These are phyloP conservation scores for Amphipoea lucens DNA, from an alignment of 2,888 invertebrate species.

Conservation along the genomic window DNA sequence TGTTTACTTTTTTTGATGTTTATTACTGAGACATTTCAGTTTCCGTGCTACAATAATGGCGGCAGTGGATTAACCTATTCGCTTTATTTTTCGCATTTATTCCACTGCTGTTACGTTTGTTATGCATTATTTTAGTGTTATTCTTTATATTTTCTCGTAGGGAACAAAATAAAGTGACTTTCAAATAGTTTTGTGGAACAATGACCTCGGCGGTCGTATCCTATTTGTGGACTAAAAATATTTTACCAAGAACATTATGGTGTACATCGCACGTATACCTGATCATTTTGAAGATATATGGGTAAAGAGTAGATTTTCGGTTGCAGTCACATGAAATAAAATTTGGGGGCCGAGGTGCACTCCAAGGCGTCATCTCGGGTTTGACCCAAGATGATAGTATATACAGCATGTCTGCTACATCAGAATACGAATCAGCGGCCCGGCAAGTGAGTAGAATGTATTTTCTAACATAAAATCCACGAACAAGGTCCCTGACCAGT, in stretches of 20 bases:
- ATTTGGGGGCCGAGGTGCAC: slow-evolving; percentile 86
- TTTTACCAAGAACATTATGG: slow-evolving; percentile 85
- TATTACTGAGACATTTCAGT: slow-evolving; percentile 87
- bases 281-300: slow-evolving; percentile 81
- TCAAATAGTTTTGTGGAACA: slow-evolving; percentile 84
- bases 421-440: slow-evolving; percentile 89
- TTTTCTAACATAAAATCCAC: slow-evolving; percentile 52
- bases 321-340: slow-evolving; percentile 89
- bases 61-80: slow-evolving; percentile 90
- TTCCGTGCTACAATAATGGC: slow-evolving; percentile 90
- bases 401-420: slow-evolving; percentile 89
- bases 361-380: slow-evolving; percentile 88
- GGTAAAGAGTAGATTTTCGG: slow-evolving; percentile 87
- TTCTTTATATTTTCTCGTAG: slow-evolving; percentile 83
- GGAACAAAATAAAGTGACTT: slow-evolving; percentile 82
- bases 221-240: slow-evolving; percentile 88
- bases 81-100: slow-evolving; percentile 80
- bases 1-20: slow-evolving; percentile 90
- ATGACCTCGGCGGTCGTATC: slow-evolving; percentile 88
- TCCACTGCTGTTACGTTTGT: slow-evolving; percentile 67
- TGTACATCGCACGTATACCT: slow-evolving; percentile 76
- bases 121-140: slow-evolving; percentile 76
- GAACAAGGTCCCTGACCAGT: slow-evolving; percentile 42
- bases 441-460: slow-evolving; percentile 86
- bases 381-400: slow-evolving; percentile 90